Evolutionary conservation across 2,888 invertebrate genomes (phyloP).

Genomic region (Tridacna gigas): DNA sequence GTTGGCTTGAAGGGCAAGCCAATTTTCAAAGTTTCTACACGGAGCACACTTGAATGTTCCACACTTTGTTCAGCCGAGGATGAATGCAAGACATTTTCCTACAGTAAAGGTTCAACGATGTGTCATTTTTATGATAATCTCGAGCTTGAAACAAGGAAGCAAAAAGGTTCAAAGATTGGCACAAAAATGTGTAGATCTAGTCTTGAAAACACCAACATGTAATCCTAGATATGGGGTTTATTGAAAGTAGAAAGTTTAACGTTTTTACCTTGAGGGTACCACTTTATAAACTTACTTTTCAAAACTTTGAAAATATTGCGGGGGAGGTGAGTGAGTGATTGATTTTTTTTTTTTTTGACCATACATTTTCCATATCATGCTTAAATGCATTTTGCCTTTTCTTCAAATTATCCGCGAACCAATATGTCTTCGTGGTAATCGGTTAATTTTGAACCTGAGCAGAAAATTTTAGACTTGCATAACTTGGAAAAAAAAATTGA

Average conservation of each 20-base stretch:
- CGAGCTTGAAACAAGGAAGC: background rate
- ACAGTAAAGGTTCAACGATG: background rate
- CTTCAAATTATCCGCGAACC: too few species aligned
- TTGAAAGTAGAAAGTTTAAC: background rate
- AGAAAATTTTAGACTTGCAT: too few species aligned
- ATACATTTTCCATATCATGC: too few species aligned
- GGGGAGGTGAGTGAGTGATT: too few species aligned
- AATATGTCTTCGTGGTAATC: too few species aligned
- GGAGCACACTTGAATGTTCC: slow-evolving; percentile 12
- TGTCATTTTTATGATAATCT: background rate
- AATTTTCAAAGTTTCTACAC: background rate
- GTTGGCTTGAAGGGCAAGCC: background rate
- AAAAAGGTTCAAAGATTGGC: background rate
- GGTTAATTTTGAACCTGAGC: too few species aligned
- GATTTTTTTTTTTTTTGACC: too few species aligned
- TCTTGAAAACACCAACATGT: background rate
- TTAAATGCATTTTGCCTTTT: too few species aligned
- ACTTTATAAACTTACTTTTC: too few species aligned
- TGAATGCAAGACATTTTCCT: background rate
- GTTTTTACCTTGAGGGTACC: background rate
- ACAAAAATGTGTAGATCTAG: background rate
- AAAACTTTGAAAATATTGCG: too few species aligned
- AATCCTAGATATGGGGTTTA: background rate
- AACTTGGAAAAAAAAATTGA: too few species aligned
- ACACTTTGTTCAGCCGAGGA: background rate